Percentiles rank a stretch among this genome's conserved stretches.
Conservation (phyloP, 2,888 invertebrate species). For the Tryphoninae sp. region DNA sequence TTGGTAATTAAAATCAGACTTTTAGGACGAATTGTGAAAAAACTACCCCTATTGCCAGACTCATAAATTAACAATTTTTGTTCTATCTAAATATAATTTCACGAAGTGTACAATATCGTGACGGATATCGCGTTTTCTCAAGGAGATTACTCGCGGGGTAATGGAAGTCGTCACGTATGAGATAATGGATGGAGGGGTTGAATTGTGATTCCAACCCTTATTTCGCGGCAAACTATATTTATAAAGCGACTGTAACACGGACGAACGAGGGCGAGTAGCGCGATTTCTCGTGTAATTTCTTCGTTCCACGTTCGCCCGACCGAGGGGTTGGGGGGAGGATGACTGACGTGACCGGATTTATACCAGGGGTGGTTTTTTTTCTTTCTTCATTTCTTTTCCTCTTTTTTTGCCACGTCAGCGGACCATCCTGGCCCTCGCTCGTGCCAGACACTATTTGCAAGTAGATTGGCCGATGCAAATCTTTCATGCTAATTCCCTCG, state of each 20-base stretch:
- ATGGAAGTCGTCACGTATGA: slow-evolving; percentile 50
- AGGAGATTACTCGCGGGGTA: background rate
- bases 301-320: slow-evolving; percentile 6
- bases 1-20: too few species aligned
- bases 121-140: slow-evolving; percentile 36
- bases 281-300: background rate
- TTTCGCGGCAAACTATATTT: slow-evolving; percentile 3
- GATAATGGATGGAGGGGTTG: slow-evolving; percentile 56
- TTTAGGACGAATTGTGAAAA: too few species aligned
- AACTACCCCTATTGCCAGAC: too few species aligned
- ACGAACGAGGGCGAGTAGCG: background rate
- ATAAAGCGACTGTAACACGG: background rate
- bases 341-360: slow-evolving; percentile 55
- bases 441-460: slow-evolving; percentile 68
- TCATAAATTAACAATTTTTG: too few species aligned
- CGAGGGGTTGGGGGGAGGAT: background rate
- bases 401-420: slow-evolving; percentile 28
- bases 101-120: background rate
- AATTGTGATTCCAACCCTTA: slow-evolving; percentile 6
- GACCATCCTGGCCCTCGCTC: background rate
- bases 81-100: too few species aligned
- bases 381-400: background rate
- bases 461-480: slow-evolving; percentile 71
- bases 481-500: slow-evolving; percentile 54
- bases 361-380: slow-evolving; percentile 9